phyloP scores from a whole-genome alignment of 2,113 vertebrate species.

The Rhea americana region DNA sequence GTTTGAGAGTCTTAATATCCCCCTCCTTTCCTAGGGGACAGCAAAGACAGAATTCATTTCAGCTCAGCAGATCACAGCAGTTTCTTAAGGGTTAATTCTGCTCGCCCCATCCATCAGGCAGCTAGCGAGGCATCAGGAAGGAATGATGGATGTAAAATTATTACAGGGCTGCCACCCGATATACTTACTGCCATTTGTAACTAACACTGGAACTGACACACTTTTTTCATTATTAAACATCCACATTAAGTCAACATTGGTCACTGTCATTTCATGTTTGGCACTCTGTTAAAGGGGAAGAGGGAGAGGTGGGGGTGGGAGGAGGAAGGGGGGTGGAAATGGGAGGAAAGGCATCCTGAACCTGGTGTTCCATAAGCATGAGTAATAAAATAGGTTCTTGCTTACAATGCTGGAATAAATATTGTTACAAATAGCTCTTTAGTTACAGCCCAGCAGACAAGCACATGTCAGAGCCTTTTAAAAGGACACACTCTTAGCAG shows the following conservation, averaged over 20 bases:
- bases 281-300: slow-evolving; percentile 63
- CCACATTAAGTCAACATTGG: slow-evolving; percentile 82
- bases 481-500: background rate
- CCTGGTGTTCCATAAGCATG: background rate
- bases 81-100: slow-evolving; percentile 69
- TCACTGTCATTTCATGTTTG: slow-evolving; percentile 77
- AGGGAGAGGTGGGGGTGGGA: background rate
- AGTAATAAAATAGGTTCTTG: slow-evolving; percentile 24
- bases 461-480: slow-evolving; percentile 17
- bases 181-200: slow-evolving; percentile 82
- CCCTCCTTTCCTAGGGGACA: slow-evolving; percentile 7
- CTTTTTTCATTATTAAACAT: slow-evolving; percentile 82
- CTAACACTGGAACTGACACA: slow-evolving; percentile 73
- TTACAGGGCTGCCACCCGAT: slow-evolving; percentile 77
- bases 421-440: slow-evolving; percentile 63
- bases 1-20: slow-evolving; percentile 25
- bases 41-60: slow-evolving; percentile 31
- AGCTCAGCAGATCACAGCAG: slow-evolving; percentile 27
- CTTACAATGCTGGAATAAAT: slow-evolving; percentile 56
- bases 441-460: slow-evolving; percentile 40
- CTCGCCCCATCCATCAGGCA: slow-evolving; percentile 75
- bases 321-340: background rate
- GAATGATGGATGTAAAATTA: slow-evolving; percentile 83
- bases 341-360: slow-evolving; percentile 23
- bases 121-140: slow-evolving; percentile 67